Conservation (phyloP, 2,888 invertebrate genomes). For the Ditula angustiorana region DNA sequence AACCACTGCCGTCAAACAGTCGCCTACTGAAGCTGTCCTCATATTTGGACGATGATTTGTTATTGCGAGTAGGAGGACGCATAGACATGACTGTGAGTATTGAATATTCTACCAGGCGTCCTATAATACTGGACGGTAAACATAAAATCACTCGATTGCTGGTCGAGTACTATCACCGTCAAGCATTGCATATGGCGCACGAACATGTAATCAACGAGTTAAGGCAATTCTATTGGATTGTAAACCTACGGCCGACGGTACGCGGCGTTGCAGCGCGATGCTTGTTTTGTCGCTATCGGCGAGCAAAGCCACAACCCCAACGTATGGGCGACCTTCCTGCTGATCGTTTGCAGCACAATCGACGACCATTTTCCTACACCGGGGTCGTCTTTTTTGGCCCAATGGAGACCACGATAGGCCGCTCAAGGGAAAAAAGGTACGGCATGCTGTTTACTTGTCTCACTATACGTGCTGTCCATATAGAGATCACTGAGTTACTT, state of each 20-base stretch:
- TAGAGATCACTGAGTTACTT: not conserved
- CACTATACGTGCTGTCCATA: not conserved
- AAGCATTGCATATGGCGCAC: too few relatives aligned
- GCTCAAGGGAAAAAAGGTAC: not conserved
- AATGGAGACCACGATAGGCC: not conserved
- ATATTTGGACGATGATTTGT: not conserved
- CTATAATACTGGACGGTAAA: not conserved
- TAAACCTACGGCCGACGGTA: slow-evolving; percentile 39
- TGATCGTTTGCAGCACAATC: not conserved
- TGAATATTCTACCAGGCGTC: not conserved
- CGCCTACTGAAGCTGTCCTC: not conserved
- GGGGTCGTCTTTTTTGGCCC: slow-evolving; percentile 18
- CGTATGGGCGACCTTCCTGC: too few relatives aligned
- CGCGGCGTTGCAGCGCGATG: slow-evolving; percentile 30
- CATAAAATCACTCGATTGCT: too few relatives aligned
- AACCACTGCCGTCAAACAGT: not conserved
- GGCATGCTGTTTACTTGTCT: slow-evolving; percentile 14
- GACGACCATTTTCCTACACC: not conserved
- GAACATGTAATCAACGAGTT: slow-evolving; percentile 36
- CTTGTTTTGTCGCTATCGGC: slow-evolving; percentile 31
- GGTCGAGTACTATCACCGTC: too few relatives aligned
- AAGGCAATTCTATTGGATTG: slow-evolving; percentile 40
- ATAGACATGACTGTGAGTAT: not conserved
- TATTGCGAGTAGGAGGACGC: not conserved
- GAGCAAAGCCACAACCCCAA: too few relatives aligned